Base-by-base conservation (phyloP, 2,888 invertebrate genomes). In the Anarsia innoxiella region DNA sequence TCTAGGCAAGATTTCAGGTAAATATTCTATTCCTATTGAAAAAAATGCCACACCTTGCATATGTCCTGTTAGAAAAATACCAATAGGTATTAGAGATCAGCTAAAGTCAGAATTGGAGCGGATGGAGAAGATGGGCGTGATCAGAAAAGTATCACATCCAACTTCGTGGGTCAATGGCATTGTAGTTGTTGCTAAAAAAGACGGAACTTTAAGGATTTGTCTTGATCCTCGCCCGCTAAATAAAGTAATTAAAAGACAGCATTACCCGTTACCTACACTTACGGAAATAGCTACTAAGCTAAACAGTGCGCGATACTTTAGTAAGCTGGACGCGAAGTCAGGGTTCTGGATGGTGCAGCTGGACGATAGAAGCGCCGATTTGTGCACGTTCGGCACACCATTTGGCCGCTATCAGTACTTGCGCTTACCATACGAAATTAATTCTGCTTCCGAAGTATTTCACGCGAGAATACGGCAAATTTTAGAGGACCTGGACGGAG, bases 161-260 rank as follows among this genome's bases (percentile, higher is more conserved):
- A 48, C 50, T 2, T 16, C 32, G 2, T 51, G 51, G 51, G 47
- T 49, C 2, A 46, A 45, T 35, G 36, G 38, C 0, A 32, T 51
- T 4, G 46, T 47, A n/a, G 12, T 51, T 1, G 42, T 40, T 1
- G 43, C 41, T 2, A 48, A 49, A 15, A 48, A 49, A 26, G 36
- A 48, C 36, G 46, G 42, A 8, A 31, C 23, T n/a, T 10, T 48
- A 5, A 30, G 45, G 0, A 5, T 46, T 3, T 45, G 48, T 13
- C 9, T 49, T 2, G 47, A 49, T 15, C 50, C 48, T 9, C 33
- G 45, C 10, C 38, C 40, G 2, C 28, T 46, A 40, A 42, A 12
- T 8, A 28, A n/a, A 4, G 46, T 36, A 1, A 36, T 46, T 11
- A 35, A 29, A 3, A 37, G 41, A 3, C 31, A 28, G 6, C 44